Base-by-base conservation (phyloP, 1,140 invertebrate species). In the Phenacoccus solenopsis region DNA sequence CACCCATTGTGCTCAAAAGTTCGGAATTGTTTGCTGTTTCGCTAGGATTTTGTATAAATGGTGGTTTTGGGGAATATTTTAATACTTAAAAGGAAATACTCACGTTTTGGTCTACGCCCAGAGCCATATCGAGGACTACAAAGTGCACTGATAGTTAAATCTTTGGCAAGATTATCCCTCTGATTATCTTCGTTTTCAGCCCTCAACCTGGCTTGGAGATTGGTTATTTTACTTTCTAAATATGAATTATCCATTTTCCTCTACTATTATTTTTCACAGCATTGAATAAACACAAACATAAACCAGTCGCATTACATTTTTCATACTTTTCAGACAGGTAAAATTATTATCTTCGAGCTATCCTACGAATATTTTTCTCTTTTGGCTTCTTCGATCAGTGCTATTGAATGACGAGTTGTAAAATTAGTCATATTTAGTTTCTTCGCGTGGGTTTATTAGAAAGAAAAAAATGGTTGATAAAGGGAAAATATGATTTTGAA, bases 141-240 rank as follows among this genome's bases (percentile, higher is more conserved):
- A 35, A 72, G 13, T 27, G 24, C 21, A 70, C 24, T 64, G 68
- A 64, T 32, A 30, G n/a, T 67, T 69, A 61, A 35, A 32, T n/a
- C 69, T 38, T 4, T 38, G n/a, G 16, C 21, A 67, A 2, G 35
- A 28, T 21, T 70, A 28, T n/a, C 22, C 35, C 20, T 32, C 9
- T 30, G 64, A 30, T 28, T 69, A 13, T 84, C 82, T 76, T 85
- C 84, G 77, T 86, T 87, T 80, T 88, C 86, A 32, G 82, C 84
- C 75, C 82, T 82, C 64, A 89, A 78, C 69, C 84, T 80, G 72
- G 83, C 82, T 78, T 88, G 83, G 73, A 88, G 77, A 72, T 84
- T 84, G 74, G 85, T 79, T 74, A 88, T 82, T 79, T 84, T 87
- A 72, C 81, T 83, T 76, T 82, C 83, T 75, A 86, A 79, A 72